Conservation (phyloP, 2,113 vertebrate species). For the Nasalis larvatus region DNA sequence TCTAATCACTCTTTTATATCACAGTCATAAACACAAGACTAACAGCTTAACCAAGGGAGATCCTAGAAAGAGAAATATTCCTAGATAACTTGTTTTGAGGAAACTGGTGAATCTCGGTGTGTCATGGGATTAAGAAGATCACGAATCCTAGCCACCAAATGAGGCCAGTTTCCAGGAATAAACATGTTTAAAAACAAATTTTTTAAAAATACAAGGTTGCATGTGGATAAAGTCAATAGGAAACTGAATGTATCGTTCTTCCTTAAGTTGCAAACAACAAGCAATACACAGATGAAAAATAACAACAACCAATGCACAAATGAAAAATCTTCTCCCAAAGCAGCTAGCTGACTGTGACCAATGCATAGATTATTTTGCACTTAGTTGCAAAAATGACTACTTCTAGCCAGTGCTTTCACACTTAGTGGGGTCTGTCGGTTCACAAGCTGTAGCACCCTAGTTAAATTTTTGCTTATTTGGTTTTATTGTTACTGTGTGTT, state of each 20-base stretch:
- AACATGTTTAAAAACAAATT: not conserved
- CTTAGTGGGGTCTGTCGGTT: not conserved
- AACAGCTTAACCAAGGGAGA: not conserved
- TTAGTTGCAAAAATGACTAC: not conserved
- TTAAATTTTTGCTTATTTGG: conserved; percentile 15
- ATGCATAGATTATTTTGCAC: not conserved
- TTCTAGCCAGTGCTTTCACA: not conserved
- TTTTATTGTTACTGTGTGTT: not conserved
- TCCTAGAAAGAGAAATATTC: not conserved
- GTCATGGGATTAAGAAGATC: not conserved
- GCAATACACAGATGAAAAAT: not conserved
- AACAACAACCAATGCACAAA: not conserved
- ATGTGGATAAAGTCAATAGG: not conserved
- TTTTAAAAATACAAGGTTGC: not conserved
- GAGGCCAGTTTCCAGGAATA: not conserved
- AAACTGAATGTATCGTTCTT: not conserved
- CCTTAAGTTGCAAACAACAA: not conserved
- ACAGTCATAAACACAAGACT: not conserved
- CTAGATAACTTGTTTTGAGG: not conserved
- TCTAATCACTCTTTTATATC: not conserved
- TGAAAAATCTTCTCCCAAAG: not conserved
- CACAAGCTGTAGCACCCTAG: not conserved
- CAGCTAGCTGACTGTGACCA: not conserved
- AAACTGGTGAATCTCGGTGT: not conserved
- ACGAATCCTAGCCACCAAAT: not conserved